Conservation (phyloP, 2,797 vertebrate genomes). For the Numenius phaeopus region DNA sequence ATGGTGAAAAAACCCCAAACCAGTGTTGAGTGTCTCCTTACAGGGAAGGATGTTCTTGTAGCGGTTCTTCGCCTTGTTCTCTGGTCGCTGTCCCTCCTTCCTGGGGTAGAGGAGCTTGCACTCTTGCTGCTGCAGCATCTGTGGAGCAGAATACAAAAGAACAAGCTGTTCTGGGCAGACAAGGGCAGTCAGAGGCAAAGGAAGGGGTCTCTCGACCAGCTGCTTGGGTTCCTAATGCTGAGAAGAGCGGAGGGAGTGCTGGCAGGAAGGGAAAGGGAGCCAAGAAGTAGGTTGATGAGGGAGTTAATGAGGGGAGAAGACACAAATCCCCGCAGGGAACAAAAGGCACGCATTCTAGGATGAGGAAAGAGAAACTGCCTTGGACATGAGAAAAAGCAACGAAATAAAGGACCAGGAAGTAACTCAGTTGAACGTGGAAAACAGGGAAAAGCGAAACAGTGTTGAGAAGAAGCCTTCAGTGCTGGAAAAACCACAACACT, state of each 20-base stretch:
- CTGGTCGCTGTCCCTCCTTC: slow-evolving; percentile 89
- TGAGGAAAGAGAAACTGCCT: background rate
- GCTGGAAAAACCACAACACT: background rate
- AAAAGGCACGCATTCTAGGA: background rate
- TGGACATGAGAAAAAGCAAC: background rate
- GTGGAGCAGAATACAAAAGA: background rate
- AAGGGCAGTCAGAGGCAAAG: background rate
- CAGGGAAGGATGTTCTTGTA: slow-evolving; percentile 94
- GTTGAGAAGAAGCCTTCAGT: background rate
- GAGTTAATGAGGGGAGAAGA: background rate
- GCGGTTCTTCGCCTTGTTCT: slow-evolving; percentile 92
- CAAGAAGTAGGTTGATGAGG: background rate
- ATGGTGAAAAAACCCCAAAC: background rate
- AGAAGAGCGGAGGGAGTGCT: background rate
- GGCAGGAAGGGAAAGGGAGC: background rate
- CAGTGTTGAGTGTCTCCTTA: slow-evolving; percentile 64
- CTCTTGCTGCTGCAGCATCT: slow-evolving; percentile 93
- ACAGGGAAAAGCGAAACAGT: background rate
- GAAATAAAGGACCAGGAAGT: background rate
- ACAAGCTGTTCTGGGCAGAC: background rate
- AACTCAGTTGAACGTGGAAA: background rate
- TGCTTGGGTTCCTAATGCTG: background rate
- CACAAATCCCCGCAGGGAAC: background rate
- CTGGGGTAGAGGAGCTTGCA: slow-evolving; percentile 89
- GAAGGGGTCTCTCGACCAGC: background rate